Evolutionary conservation across 2,888 invertebrate species (phyloP).

Genomic region (Helicoverpa assulta): DNA sequence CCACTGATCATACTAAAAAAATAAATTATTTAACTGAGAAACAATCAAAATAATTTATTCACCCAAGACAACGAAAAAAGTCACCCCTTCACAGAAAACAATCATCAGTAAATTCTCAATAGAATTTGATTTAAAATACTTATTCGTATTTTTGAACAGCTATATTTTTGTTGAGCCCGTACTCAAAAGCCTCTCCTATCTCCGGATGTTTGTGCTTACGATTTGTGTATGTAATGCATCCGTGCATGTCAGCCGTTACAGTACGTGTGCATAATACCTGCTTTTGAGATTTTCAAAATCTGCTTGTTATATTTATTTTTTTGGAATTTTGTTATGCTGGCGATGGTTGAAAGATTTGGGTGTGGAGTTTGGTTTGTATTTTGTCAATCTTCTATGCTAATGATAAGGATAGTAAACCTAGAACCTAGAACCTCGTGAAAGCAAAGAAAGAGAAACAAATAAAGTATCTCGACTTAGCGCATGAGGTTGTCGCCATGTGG

Average conservation of each 20-base stretch:
- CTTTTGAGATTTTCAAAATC: neutral
- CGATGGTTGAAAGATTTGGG: too few relatives aligned
- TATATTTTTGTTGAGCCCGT: neutral
- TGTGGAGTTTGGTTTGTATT: too few relatives aligned
- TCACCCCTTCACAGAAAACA: neutral
- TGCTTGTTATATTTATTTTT: neutral
- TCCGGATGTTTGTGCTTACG: slow-evolving; percentile 34
- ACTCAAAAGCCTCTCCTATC: neutral
- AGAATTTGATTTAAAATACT: slow-evolving; percentile 3
- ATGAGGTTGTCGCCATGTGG: too few relatives aligned
- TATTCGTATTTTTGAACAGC: slow-evolving; percentile 5
- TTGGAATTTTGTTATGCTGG: too few relatives aligned
- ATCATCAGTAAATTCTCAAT: neutral
- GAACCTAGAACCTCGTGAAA: too few relatives aligned
- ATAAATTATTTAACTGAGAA: too few relatives aligned
- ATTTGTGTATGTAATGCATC: slow-evolving; percentile 40
- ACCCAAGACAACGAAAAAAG: neutral
- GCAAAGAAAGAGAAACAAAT: too few relatives aligned
- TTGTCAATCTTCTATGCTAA: too few relatives aligned
- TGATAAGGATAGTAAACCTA: too few relatives aligned
- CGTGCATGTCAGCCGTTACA: slow-evolving; percentile 8
- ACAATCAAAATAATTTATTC: neutral
- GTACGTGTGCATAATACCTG: slow-evolving; percentile 3
- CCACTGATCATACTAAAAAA: too few relatives aligned
- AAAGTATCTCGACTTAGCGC: too few relatives aligned